Base-by-base conservation (phyloP, 2,888 invertebrate species). In the Synanthedon vespiformis region DNA sequence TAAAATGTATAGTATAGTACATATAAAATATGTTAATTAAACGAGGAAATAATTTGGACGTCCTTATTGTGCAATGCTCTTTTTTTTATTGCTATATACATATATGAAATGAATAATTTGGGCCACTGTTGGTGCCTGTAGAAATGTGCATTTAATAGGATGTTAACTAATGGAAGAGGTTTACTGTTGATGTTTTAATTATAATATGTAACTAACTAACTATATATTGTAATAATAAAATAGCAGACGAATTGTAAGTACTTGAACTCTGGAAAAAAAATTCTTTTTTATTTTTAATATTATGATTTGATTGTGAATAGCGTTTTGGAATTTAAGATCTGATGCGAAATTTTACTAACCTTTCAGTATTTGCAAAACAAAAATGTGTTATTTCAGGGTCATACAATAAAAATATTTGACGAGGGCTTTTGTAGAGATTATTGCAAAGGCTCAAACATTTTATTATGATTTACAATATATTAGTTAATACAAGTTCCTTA, bases 121-220 rank as follows among this genome's bases (percentile, higher is more conserved):
- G 79, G 78, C 73, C 72, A 67, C 71, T 67, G 22, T 22, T 22
- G 67, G 62, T 62, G 77, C 79, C 77, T 72, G 61, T 61, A 58
- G 61, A 68, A 70, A 77, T 70, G 69, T 84, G 86, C 86, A 86
- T 86, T 86, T 86, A 86, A 74, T 86, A 84, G 80, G 66, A 82
- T 84, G 83, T 86, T 86, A 83, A 77, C 79, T 70, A 80, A 76
- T 80, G 73, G 71, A 75, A 79, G 78, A 81, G 69, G 67, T 84
- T 77, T 80, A 84, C 70, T 83, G 84, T 84, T 83, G 77, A 68
- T 77, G 77, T 83, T 81, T 76, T 34, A 34, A 34, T 34, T 34
- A 34, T 34, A 34, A 34, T 34, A 34, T 34, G 34, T 34, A 34
- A 34, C 34, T 34, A 34, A 34, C 34, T 34, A 34, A 34, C 34